phyloP scores from a whole-genome alignment of 2,113 vertebrate genomes.

The Struthidea cinerea region DNA sequence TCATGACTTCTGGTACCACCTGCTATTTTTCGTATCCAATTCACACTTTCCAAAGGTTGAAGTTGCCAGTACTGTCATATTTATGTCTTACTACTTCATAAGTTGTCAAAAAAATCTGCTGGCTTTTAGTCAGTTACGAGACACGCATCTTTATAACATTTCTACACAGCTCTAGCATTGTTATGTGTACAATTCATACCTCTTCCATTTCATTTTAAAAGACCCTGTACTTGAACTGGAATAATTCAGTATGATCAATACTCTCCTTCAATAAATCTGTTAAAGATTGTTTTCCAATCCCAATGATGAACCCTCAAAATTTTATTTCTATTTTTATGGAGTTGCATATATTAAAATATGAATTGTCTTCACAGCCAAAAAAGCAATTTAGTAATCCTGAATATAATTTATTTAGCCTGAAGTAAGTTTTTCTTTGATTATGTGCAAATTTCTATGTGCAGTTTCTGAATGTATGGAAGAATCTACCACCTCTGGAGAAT shows the following conservation, averaged over 20 bases:
- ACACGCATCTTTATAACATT: background rate
- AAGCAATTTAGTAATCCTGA: background rate
- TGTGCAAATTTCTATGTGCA: background rate
- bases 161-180: background rate
- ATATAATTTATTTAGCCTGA: background rate
- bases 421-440: background rate
- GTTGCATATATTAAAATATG: conserved; percentile 18
- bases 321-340: conserved; percentile 25
- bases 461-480: background rate
- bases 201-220: background rate
- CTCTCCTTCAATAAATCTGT: background rate
- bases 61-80: background rate
- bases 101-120: background rate
- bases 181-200: background rate
- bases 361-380: background rate
- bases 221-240: background rate
- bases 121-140: background rate
- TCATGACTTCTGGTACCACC: background rate
- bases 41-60: background rate
- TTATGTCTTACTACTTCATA: background rate
- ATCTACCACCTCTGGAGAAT: background rate
- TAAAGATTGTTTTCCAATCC: conserved; percentile 3
- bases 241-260: background rate
- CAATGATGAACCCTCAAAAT: conserved; percentile 5
- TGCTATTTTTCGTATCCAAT: background rate